phyloP scores from a whole-genome alignment of 1,140 invertebrate genomes.

The Galleria mellonella region DNA sequence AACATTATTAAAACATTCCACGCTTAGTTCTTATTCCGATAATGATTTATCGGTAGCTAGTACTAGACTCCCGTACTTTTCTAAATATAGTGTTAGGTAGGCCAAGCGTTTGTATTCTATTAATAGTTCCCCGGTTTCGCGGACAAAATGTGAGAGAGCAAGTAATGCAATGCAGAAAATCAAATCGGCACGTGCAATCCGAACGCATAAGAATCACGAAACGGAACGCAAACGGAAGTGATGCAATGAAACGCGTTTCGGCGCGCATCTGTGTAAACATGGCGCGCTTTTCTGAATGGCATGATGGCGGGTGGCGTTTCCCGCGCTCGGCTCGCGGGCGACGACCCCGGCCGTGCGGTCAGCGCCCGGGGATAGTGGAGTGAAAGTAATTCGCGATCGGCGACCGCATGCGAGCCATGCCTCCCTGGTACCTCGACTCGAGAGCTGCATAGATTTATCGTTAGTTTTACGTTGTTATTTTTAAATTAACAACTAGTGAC shows the following conservation, averaged over 20 bases:
- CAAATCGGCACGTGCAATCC: constrained; percentile 41
- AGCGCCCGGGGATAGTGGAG: constrained; percentile 67
- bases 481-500: constrained; percentile 9
- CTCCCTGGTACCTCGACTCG: constrained; percentile 45
- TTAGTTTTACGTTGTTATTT: constrained; percentile 18
- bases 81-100: no score
- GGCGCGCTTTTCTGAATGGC: constrained; percentile 69
- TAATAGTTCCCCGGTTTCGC: no score
- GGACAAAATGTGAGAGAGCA: background rate
- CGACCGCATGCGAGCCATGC: constrained; percentile 55
- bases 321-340: constrained; percentile 51
- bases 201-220: constrained; percentile 40
- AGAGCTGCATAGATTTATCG: constrained; percentile 24
- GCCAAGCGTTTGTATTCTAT: no score
- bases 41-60: no score
- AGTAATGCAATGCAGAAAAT: constrained; percentile 11
- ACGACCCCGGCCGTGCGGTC: constrained; percentile 61
- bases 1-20: no score
- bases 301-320: constrained; percentile 48
- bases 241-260: constrained; percentile 65
- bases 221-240: constrained; percentile 67
- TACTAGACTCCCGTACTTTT: no score
- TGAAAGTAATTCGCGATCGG: constrained; percentile 71
- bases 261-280: constrained; percentile 72
- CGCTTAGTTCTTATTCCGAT: no score